Base-by-base conservation (phyloP, 2,888 invertebrate species). In the Hypercompe scribonia region DNA sequence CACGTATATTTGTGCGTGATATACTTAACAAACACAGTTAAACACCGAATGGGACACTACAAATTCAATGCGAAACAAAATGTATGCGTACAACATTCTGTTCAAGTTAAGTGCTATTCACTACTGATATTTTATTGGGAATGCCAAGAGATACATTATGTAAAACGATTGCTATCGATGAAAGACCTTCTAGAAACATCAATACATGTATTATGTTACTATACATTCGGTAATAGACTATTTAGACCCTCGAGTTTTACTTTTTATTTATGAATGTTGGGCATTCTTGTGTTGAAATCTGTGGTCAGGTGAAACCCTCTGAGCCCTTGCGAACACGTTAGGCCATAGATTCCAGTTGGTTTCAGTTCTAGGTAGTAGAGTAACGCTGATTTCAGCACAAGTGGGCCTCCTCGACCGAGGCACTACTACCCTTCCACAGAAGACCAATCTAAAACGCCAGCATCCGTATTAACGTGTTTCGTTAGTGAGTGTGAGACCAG, bases 121-220 rank as follows among this genome's bases (percentile, higher is more conserved):
- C 46, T 36, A 65, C n/a, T n/a, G 65, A 39, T n/a, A 67, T 46
- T 46, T 50, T 50, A 50, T 67, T 46, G 67, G 46, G 50, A 46
- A 67, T 67, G 21, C 46, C 31, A 33, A 10, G 21, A 28, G 67
- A 15, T 50, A 24, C 31, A 33, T 67, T 24, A 33, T 21, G 21
- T 24, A 67, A 33, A 42, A 50, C 31, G 24, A 3, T 67, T 50
- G 21, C 46, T 33, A 13, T 66, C 50, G 21, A 46, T 42, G 31
- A 67, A 67, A 67, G 31, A 46, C 28, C 42, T 42, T 46, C 31
- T 46, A 24, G 42, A 46, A 31, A 66, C 24, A 8, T 46, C 21
- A 46, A 46, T 50, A 50, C 2, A 10, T 50, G 24, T 21, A 2
- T 0, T 18, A 24, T 54, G 2, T 54, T n/a, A 11, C 50, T n/a